Conservation (phyloP, 2,888 invertebrate genomes). For the Dicycla oo region DNA sequence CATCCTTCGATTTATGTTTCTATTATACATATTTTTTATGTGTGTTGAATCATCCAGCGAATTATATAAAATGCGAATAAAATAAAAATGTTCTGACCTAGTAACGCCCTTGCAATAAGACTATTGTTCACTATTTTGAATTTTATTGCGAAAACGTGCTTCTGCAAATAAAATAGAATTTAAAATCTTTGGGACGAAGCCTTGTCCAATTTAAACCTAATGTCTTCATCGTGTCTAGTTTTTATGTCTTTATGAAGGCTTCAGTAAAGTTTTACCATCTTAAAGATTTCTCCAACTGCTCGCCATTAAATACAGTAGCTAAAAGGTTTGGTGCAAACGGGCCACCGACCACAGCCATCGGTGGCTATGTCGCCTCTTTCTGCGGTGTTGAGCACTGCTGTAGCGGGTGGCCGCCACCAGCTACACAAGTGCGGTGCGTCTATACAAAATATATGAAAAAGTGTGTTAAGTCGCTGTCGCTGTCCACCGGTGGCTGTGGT, state of each 20-base stretch:
- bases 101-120: constrained; percentile 5
- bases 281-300: constrained; percentile 16
- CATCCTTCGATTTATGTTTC: neutral
- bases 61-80: constrained; percentile 17
- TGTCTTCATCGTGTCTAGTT: neutral
- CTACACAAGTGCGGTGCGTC: too few species aligned
- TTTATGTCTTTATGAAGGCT: constrained; percentile 4
- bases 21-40: constrained; percentile 12
- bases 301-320: constrained; percentile 25
- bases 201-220: constrained; percentile 2
- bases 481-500: too few species aligned
- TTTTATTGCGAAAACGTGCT: constrained; percentile 22
- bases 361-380: too few species aligned
- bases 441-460: too few species aligned
- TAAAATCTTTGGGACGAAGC: constrained; percentile 4
- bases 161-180: constrained; percentile 23
- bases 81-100: constrained; percentile 26
- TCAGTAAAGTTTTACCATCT: constrained; percentile 2
- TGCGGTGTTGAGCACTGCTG: too few species aligned
- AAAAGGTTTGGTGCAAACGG: too few species aligned
- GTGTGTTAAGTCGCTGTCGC: too few species aligned
- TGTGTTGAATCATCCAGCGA: constrained; percentile 6
- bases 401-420: too few species aligned
- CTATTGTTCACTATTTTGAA: constrained; percentile 15
- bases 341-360: too few species aligned